Evolutionary conservation across 2,113 vertebrate species (phyloP), one percentile per base, ranked within the genome.

Genomic region (Pedionomus torquatus): DNA sequence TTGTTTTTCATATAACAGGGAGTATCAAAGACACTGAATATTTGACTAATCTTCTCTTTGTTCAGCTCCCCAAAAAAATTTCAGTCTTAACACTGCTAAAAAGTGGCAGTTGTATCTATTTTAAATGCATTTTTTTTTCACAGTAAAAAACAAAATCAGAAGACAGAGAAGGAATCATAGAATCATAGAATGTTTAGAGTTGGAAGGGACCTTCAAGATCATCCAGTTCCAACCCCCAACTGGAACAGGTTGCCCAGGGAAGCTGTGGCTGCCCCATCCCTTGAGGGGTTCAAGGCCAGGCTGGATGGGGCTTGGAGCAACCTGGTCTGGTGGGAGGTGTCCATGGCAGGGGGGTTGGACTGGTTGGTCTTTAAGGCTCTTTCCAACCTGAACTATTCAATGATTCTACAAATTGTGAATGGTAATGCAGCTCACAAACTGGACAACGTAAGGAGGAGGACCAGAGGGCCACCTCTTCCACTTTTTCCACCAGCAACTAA

Each of bases 351-450:
- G 51, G 25, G 51, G 4, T 16, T 15, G 51, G 14, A 52, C 26
- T 9, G 14, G 14, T 26, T 52, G 51, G 25, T 8, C 25, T 52
- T 52, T 52, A 52, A 52, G 25, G 8, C 28, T 14, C 51, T 14
- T 52, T 26, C 51, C 25, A 52, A 52, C 25, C 25, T 4, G 5
- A 52, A 28, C 51, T 15, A 52, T 14, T 52, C 25, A 26, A 28
- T 26, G 13, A 15, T 52, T 52, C 51, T 52, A 52, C 28, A 52
- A 52, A 26, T 7, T 8, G 26, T 4, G 28, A 55, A 25, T 6
- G 26, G 18, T 33, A 28, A 24, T 4, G 23, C 23, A 24, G 21
- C 10, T 41, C 2, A 6, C 0, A 2, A 76, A 58, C 10, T 13
- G n/a, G 25, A 5, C 66, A 64, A 33, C 35, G 31, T 8, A 54